Conservation (phyloP, 2,113 vertebrate species). For the Chloropsis cyanopogon region DNA sequence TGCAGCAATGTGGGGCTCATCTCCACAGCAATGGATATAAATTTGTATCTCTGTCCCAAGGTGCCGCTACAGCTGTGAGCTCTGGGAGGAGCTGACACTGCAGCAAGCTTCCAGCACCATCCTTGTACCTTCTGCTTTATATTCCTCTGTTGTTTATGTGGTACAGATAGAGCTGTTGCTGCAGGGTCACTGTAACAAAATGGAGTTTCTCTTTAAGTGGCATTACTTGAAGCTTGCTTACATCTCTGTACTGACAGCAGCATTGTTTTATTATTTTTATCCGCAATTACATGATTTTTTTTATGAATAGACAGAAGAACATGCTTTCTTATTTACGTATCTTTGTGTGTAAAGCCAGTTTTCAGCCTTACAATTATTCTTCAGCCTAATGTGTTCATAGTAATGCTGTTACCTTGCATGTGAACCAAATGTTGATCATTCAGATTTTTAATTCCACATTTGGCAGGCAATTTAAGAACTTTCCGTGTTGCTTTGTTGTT, state of each 20-base stretch:
- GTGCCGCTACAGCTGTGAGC: background rate
- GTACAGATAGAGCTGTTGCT: background rate
- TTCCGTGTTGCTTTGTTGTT: background rate
- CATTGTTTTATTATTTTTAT: background rate
- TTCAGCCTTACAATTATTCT: background rate
- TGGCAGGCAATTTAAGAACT: background rate
- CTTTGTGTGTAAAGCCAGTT: background rate
- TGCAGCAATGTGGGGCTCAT: too few species aligned
- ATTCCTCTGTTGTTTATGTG: background rate
- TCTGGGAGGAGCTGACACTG: background rate
- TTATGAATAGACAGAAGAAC: background rate
- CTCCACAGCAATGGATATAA: background rate
- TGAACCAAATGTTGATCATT: background rate
- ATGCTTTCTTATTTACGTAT: background rate
- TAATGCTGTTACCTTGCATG: background rate
- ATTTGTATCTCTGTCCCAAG: background rate
- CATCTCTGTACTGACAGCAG: background rate
- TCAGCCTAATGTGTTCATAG: background rate
- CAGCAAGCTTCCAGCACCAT: background rate
- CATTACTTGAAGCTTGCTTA: background rate
- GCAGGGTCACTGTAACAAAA: background rate
- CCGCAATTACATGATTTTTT: background rate
- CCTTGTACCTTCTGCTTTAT: background rate
- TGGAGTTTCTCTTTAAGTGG: background rate
- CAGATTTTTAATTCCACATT: background rate